A percentile compares a stretch with the other conserved stretches of the same genome.
These are phyloP conservation scores for Patella pellucida DNA, from an alignment of 2,888 invertebrate species.

Conservation along the genomic window DNA sequence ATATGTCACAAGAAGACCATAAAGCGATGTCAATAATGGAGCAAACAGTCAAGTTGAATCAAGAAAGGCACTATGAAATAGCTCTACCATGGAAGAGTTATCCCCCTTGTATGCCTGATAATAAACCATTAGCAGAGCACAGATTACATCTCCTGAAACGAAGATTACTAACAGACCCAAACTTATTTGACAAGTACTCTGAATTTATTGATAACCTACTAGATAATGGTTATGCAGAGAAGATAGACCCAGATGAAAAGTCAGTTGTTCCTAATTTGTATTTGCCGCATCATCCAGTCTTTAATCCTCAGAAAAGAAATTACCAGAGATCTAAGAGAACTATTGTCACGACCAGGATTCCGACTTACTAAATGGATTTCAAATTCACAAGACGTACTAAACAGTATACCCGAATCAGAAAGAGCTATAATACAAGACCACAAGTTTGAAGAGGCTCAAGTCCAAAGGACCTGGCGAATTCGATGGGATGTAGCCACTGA, in stretches of 20 bases:
- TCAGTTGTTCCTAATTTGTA: conserved; percentile 20
- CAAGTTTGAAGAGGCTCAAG: background rate
- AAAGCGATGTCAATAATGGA: too few relatives aligned
- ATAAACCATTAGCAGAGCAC: conserved; percentile 15
- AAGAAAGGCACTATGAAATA: too few relatives aligned
- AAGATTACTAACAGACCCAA: conserved; percentile 1
- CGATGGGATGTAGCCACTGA: conserved; percentile 20
- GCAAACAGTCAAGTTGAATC: too few relatives aligned
- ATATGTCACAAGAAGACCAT: too few relatives aligned
- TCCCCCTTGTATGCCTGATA: conserved; percentile 19
- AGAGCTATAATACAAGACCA: background rate
- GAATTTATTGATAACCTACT: background rate
- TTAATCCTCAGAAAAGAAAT: conserved; percentile 21
- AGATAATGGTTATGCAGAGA: conserved; percentile 12
- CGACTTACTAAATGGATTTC: too few relatives aligned
- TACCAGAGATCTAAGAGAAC: too few relatives aligned
- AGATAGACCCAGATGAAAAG: background rate
- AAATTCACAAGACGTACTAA: too few relatives aligned
- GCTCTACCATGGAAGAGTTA: conserved; percentile 45
- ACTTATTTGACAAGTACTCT: conserved; percentile 2
- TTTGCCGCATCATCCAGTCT: conserved; percentile 30
- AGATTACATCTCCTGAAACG: conserved; percentile 7
- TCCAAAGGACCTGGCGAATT: conserved; percentile 14
- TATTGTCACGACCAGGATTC: too few relatives aligned
- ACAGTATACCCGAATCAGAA: too few relatives aligned